A percentile compares a stretch with the other conserved stretches of the same genome.
Evolutionary conservation across 2,797 vertebrate genomes (phyloP).

Genomic region (Danio aesculapii): DNA sequence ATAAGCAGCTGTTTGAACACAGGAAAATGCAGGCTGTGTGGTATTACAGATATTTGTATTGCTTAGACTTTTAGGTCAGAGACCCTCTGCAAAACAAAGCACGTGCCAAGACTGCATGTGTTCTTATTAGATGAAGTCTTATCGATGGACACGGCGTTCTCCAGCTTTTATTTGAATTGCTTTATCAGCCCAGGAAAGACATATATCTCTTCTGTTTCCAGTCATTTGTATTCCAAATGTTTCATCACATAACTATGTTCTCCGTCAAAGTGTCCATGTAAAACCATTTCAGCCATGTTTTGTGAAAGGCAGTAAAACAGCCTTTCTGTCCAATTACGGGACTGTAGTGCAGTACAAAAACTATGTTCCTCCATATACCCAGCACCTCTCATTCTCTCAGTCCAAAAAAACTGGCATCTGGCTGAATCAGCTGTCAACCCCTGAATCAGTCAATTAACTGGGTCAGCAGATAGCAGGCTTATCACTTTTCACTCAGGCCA

Average conservation of each 20-base stretch:
- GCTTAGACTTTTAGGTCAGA: slow-evolving; percentile 2
- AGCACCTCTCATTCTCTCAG: neutral
- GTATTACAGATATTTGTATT: slow-evolving; percentile 3
- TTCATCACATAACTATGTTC: slow-evolving; percentile 80
- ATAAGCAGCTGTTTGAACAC: slow-evolving; percentile 57
- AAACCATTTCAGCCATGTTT: slow-evolving; percentile 63
- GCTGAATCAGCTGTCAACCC: slow-evolving; percentile 29
- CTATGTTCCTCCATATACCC: slow-evolving; percentile 38
- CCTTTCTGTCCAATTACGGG: slow-evolving; percentile 78
- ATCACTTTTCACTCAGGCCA: slow-evolving; percentile 47
- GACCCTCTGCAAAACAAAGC: slow-evolving; percentile 20
- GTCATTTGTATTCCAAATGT: slow-evolving; percentile 59
- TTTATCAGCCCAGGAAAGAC: slow-evolving; percentile 55
- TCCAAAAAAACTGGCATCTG: slow-evolving; percentile 23
- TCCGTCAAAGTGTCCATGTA: slow-evolving; percentile 73
- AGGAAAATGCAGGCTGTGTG: slow-evolving; percentile 12
- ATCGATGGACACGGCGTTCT: slow-evolving; percentile 30
- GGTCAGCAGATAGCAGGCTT: slow-evolving; percentile 33
- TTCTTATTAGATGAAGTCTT: slow-evolving; percentile 11
- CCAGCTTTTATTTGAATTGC: slow-evolving; percentile 19
- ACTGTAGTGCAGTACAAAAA: slow-evolving; percentile 65
- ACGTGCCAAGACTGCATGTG: slow-evolving; percentile 14
- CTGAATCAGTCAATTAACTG: slow-evolving; percentile 35
- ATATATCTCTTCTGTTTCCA: slow-evolving; percentile 65
- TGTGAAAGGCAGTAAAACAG: slow-evolving; percentile 72